Base-by-base conservation (phyloP, 2,888 invertebrate species). In the Drosophila nigricruria region DNA sequence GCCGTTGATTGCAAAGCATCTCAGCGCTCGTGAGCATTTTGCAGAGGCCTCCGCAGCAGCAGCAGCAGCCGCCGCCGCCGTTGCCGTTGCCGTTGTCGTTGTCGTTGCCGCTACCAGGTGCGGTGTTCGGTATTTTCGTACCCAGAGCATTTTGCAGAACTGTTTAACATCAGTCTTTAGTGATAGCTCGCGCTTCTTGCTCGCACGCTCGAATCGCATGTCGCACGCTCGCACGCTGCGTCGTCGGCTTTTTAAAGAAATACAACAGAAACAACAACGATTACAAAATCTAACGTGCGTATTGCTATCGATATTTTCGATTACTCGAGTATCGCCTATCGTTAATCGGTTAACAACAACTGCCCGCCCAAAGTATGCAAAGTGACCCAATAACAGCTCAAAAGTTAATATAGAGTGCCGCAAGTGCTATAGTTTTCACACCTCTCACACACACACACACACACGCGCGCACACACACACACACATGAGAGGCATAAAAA, bases 91-190 rank as follows among this genome's bases (percentile, higher is more conserved):
- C 23, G 30, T 49, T 32, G 68, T 57, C 60, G 65, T 32, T 6
- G 30, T 3, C 58, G 58, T 57, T 42, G 43, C 66, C 60, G 73
- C 66, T 66, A 72, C 77, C 63, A 67, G 64, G 65, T 75, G 69
- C 58, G 57, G 64, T 52, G 64, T 56, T 77, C 62, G 75, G 71
- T 42, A 59, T 66, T 65, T 49, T 67, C 73, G 75, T 73, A 70
- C 63, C 64, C 70, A 77, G 82, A 89, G 88, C 87, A 85, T 87
- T 91, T 91, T 91, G 91, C 92, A 91, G 91, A 91, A 90, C 90
- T 81, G 89, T 82, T 91, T 90, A 90, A 90, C 91, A 91, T 91
- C 91, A 91, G 92, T 91, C 91, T 91, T 91, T 91, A 90, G 91
- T 91, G 91, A 91, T 91, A 91, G 90, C 90, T 91, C 90, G 91